Conservation (phyloP, 2,888 invertebrate genomes). For the Hirtodrosophila confusa region DNA sequence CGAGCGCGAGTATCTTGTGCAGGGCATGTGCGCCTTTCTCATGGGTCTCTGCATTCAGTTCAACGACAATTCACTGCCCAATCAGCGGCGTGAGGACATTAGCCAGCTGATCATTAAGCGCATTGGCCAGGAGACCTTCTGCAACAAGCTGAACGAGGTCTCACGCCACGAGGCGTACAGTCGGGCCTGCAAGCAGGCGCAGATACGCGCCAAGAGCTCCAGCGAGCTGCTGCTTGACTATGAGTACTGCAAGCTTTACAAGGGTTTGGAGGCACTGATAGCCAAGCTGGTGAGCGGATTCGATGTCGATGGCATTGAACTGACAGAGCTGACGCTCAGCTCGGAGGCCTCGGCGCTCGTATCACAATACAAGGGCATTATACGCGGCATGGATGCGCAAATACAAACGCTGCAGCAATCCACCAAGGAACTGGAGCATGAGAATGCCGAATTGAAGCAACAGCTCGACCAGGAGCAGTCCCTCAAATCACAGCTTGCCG, state of each 20-base stretch:
- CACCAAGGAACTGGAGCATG: constrained; percentile 70
- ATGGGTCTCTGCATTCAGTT: constrained; percentile 96
- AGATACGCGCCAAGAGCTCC: constrained; percentile 90
- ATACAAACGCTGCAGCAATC: constrained; percentile 84
- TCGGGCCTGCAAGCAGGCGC: constrained; percentile 96
- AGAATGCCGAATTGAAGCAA: constrained; percentile 80
- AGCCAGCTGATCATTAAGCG: constrained; percentile 92
- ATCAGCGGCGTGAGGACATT: constrained; percentile 91
- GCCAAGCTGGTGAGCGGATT: constrained; percentile 85
- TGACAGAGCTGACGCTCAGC: constrained; percentile 85
- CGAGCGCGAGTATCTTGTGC: constrained; percentile 94
- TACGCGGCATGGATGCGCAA: constrained; percentile 93
- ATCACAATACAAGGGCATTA: constrained; percentile 93
- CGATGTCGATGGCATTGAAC: constrained; percentile 85
- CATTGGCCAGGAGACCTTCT: constrained; percentile 94
- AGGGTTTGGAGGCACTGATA: constrained; percentile 88
- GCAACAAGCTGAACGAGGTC: constrained; percentile 93
- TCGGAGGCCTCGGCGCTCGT: constrained; percentile 83
- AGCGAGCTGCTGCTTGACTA: constrained; percentile 95
- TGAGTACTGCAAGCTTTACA: constrained; percentile 97
- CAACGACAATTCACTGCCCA: constrained; percentile 92
- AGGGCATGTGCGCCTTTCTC: constrained; percentile 95
- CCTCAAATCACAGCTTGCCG: constrained; percentile 90
- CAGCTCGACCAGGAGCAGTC: constrained; percentile 88
- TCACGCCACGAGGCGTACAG: constrained; percentile 96